These are phyloP conservation scores for Agonopterix alstromeriana DNA, from an alignment of 2,888 invertebrate genomes.

Conservation along the genomic window DNA sequence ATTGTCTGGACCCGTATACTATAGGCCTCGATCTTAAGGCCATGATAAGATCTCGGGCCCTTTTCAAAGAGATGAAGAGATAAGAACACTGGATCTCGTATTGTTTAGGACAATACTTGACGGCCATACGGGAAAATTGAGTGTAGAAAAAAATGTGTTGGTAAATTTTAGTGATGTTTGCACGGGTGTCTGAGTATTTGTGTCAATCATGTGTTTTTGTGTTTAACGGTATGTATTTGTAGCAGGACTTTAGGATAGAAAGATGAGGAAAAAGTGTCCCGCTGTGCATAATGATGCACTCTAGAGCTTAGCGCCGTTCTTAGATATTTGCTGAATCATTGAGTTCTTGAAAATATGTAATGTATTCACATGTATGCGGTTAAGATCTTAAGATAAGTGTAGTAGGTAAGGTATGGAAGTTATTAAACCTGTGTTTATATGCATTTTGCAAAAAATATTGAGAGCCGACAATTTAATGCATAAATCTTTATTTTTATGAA, in stretches of 20 bases:
- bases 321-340: slow-evolving; percentile 6
- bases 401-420: too few species aligned
- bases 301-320: slow-evolving; percentile 14
- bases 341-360: not conserved
- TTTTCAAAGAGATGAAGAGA: slow-evolving; percentile 44
- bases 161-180: slow-evolving; percentile 4
- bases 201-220: slow-evolving; percentile 37
- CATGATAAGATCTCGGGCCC: slow-evolving; percentile 52
- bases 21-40: slow-evolving; percentile 26
- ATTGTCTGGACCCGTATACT: slow-evolving; percentile 52
- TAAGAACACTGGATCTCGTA: slow-evolving; percentile 39
- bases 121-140: slow-evolving; percentile 35
- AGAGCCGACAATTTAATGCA: too few species aligned
- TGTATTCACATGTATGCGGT: not conserved
- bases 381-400: too few species aligned
- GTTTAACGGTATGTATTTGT: slow-evolving; percentile 41
- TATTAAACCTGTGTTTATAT: too few species aligned
- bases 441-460: too few species aligned
- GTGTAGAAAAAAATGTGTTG: slow-evolving; percentile 9
- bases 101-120: slow-evolving; percentile 39
- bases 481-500: too few species aligned
- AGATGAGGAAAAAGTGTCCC: slow-evolving; percentile 8
- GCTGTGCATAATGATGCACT: slow-evolving; percentile 18
- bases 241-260: slow-evolving; percentile 11
- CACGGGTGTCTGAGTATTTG: slow-evolving; percentile 11